phyloP scores from a whole-genome alignment of 2,797 vertebrate genomes.

The Buphagus erythrorhynchus region DNA sequence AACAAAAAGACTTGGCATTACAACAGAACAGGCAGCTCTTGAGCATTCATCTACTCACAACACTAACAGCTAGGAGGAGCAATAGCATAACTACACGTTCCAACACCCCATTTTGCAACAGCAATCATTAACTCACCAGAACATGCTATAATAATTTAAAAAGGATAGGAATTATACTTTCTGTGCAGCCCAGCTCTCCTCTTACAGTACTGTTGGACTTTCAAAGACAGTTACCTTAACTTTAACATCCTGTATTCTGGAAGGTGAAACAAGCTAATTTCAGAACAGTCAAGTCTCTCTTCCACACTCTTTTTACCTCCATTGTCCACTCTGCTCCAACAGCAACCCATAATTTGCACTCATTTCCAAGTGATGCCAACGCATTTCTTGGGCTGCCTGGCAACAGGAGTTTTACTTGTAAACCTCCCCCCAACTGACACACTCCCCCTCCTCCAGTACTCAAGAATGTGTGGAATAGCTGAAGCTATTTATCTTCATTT shows the following conservation, averaged over 20 bases:
- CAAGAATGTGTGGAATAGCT: conserved; percentile 7
- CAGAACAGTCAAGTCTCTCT: neutral
- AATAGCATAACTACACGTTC: neutral
- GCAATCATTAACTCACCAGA: neutral
- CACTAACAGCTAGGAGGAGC: neutral
- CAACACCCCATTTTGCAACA: neutral
- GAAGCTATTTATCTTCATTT: conserved; percentile 36
- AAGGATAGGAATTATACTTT: neutral
- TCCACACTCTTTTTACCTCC: neutral
- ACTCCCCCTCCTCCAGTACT: conserved; percentile 2
- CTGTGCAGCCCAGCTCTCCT: neutral
- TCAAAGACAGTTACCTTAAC: neutral
- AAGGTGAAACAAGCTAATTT: neutral
- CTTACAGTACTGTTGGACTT: neutral
- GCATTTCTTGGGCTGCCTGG: conserved; percentile 42
- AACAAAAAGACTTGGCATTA: neutral
- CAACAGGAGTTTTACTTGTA: conserved; percentile 43
- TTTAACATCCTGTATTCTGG: neutral
- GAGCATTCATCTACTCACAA: neutral
- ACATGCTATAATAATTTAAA: neutral
- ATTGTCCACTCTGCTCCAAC: neutral
- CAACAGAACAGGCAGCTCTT: neutral
- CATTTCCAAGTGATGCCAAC: conserved; percentile 25
- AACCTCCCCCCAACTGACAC: conserved; percentile 19
- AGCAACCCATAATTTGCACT: conserved; percentile 30